Evolutionary conservation across 2,888 invertebrate species (phyloP), one percentile per base, ranked within the genome.

Genomic region (Hipparchia sbordonii): DNA sequence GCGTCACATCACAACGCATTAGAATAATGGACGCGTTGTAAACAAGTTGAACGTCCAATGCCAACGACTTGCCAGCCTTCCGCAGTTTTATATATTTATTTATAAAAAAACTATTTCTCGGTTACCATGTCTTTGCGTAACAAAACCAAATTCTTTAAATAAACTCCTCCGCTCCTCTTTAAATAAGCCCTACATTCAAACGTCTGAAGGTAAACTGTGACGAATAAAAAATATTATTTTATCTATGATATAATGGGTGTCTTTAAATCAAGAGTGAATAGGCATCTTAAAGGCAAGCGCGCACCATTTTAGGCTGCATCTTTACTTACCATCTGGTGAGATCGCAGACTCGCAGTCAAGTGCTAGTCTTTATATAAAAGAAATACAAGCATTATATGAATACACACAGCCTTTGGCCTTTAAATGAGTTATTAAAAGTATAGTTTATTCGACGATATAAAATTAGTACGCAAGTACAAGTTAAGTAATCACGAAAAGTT

Each of bases 21-120:
- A 57, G 46, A 70, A 67, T 70, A 68, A 54, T 57, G 10, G 51
- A 23, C 6, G 23, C 56, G 52, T 70, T n/a, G 60, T 61, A 72
- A 76, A 71, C 74, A 74, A 46, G 59, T 56, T 10, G 23, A 60
- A 51, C 48, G 51, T 33, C 39, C 68, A 76, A 69, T 74, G 76
- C 74, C 75, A 73, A 72, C 65, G 56, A 52, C 48, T 9, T n/a
- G 54, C 51, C 56, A 59, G 52, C 52, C 74, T 76, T 76, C 74
- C 74, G 76, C 66, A 57, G 62, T 74, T 74, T 67, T 48, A 70
- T 72, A 51, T 68, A 65, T 68, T 68, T 65, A 71, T 67, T 61
- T 61, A 52, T 61, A 60, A 60, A 67, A 23, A 45, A 46, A 45
- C 4, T 8, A 5, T 46, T 56, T 13, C 46, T 46, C 46, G 46